These are phyloP conservation scores for Macrosteles quadrilineatus DNA, from an alignment of 1,140 invertebrate species.

Conservation along the genomic window DNA sequence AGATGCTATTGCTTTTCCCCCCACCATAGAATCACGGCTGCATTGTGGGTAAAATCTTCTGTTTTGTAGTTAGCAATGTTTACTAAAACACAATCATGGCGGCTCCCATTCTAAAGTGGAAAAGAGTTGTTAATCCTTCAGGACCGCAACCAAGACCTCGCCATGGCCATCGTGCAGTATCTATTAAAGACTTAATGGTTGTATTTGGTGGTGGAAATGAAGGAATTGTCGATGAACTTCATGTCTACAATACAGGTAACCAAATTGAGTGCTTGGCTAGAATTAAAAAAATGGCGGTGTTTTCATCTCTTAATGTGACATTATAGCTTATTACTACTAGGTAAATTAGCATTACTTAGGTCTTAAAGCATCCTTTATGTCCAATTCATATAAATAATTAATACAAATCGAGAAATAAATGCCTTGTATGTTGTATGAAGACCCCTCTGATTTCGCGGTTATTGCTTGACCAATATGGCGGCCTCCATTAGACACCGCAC, in stretches of 20 bases:
- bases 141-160: constrained; percentile 92
- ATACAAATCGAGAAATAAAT: no score
- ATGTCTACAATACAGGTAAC: constrained; percentile 84
- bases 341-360: no score
- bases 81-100: constrained; percentile 34
- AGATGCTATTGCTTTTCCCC: not conserved
- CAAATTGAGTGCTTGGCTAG: constrained; percentile 12
- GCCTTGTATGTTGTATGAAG: not conserved
- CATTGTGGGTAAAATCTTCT: constrained; percentile 30
- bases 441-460: constrained; percentile 29
- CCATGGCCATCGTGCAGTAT: constrained; percentile 97
- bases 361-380: no score
- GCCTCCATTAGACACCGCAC: constrained; percentile 49
- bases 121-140: constrained; percentile 88
- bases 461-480: constrained; percentile 53
- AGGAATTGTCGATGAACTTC: constrained; percentile 98
- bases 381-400: no score
- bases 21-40: not conserved
- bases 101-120: constrained; percentile 78
- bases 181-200: constrained; percentile 99
- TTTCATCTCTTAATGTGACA: not conserved
- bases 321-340: not conserved
- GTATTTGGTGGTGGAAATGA: constrained; percentile 99
- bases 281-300: constrained; percentile 32
- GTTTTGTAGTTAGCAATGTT: constrained; percentile 27